Evolutionary conservation across 2,888 invertebrate genomes (phyloP), one percentile per base, ranked within the genome.

Genomic region (Penaeus monodon): DNA sequence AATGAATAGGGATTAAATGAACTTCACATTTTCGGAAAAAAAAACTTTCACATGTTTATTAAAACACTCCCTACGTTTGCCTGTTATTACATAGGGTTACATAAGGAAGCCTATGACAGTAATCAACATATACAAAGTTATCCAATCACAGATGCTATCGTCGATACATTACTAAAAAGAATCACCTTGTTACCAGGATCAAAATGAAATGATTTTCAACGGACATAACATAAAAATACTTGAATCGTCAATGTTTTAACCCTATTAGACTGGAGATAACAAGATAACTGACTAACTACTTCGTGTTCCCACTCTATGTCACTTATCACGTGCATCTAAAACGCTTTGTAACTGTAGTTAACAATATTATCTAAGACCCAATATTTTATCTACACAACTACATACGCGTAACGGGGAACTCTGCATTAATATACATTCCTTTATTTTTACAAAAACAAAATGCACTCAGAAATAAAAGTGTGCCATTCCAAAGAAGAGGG

Each of bases 1-100:
- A 57, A 17, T 57, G 57, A 1, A 57, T 3, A 57, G 17, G 57
- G 57, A 57, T 17, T 57, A 73, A 29, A 44, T 76, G 49, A 24
- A 17, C 17, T n/a, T 24, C 76, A 44, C 7, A 44, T 6, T 22
- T 22, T 7, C 24, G 77, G 77, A 77, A 49, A 76, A 44, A 7
- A 27, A 76, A 77, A 77, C n/a, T 24, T 27, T 27, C 57, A 22
- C 44, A 49, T 57, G 49, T 82, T 73, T 70, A 70, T 82, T 73
- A 44, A 24, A 82, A 82, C 82, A 82, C 73, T 82, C 82, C 82
- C 82, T 73, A 81, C 66, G 33, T 81, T 17, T 17, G 27, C 65
- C 24, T 77, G 77, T 80, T 65, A 80, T 80, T 57, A 65, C 44
- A 73, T 65, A 57, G 57, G 29, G 82, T 82, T 24, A 49, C 27